phyloP scores from a whole-genome alignment of 1,140 invertebrate species.

The Druon quercuslanigerum region DNA sequence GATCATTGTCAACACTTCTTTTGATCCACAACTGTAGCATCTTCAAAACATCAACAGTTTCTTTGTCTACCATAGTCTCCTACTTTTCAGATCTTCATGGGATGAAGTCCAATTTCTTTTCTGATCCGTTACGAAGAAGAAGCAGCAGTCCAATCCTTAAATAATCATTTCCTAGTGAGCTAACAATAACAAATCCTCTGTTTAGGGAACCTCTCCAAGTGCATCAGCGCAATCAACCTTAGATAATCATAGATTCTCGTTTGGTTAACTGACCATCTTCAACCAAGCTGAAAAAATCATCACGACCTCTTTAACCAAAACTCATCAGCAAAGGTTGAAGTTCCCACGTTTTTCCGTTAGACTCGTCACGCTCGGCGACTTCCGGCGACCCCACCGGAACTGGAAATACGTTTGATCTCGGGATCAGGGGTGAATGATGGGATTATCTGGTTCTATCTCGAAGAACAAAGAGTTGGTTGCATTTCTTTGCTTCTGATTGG shows the following conservation, averaged over 20 bases:
- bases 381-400: constrained; percentile 73
- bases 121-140: no score
- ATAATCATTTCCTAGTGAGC: no score
- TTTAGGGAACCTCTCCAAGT: no score
- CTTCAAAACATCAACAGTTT: no score
- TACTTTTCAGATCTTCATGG: no score
- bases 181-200: no score
- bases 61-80: no score
- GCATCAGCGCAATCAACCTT: no score
- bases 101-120: no score
- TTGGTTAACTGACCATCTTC: not conserved
- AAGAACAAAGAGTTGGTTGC: not conserved
- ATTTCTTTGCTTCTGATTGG: not conserved
- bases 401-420: constrained; percentile 61
- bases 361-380: constrained; percentile 68
- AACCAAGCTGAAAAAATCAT: not conserved
- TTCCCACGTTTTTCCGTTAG: constrained; percentile 76
- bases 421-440: constrained; percentile 36
- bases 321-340: constrained; percentile 38
- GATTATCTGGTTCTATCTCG: constrained; percentile 42
- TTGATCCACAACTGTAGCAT: constrained; percentile 21
- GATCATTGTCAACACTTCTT: constrained; percentile 12
- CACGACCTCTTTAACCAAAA: not conserved
- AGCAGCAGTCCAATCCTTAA: no score
- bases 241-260: not conserved